Percentiles rank a stretch among this genome's conserved stretches.
phyloP scores from a whole-genome alignment of 2,113 vertebrate species.

The Electrona antarctica region DNA sequence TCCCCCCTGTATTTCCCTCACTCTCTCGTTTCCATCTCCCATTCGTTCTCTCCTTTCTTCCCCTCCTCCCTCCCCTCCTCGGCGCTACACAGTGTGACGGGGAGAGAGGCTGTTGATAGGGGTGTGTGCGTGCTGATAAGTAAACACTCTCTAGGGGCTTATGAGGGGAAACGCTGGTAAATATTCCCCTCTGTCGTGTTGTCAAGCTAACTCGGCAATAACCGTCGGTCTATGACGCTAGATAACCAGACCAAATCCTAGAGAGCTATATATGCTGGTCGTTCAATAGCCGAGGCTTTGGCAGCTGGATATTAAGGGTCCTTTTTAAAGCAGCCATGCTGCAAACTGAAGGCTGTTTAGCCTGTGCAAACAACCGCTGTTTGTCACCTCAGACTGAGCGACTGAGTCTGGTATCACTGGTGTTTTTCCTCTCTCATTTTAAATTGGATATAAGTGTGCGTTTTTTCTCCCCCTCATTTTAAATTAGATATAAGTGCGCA shows the following conservation, averaged over 20 bases:
- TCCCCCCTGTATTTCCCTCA: neutral
- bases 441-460: too few species aligned
- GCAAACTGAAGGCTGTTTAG: slow-evolving; percentile 45
- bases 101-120: slow-evolving; percentile 59
- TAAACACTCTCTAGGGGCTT: slow-evolving; percentile 65
- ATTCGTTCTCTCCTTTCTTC: slow-evolving; percentile 12
- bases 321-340: slow-evolving; percentile 37
- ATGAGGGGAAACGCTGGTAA: slow-evolving; percentile 42
- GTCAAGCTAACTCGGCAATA: slow-evolving; percentile 28
- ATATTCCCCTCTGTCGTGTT: slow-evolving; percentile 43
- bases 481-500: too few species aligned
- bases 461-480: too few species aligned
- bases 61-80: slow-evolving; percentile 40
- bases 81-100: slow-evolving; percentile 25
- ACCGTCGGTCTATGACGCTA: slow-evolving; percentile 36
- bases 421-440: neutral
- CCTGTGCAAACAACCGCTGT: slow-evolving; percentile 54
- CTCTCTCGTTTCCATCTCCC: neutral
- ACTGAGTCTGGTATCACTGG: slow-evolving; percentile 49
- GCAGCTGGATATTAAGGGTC: slow-evolving; percentile 37
- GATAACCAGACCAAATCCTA: slow-evolving; percentile 45
- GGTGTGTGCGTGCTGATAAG: slow-evolving; percentile 71
- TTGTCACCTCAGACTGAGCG: slow-evolving; percentile 58
- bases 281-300: slow-evolving; percentile 33
- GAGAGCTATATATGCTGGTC: slow-evolving; percentile 1